Evolutionary conservation across 2,113 vertebrate species (phyloP), one percentile per base, ranked within the genome.

Genomic region (Ophthalmolycus amberensis): DNA sequence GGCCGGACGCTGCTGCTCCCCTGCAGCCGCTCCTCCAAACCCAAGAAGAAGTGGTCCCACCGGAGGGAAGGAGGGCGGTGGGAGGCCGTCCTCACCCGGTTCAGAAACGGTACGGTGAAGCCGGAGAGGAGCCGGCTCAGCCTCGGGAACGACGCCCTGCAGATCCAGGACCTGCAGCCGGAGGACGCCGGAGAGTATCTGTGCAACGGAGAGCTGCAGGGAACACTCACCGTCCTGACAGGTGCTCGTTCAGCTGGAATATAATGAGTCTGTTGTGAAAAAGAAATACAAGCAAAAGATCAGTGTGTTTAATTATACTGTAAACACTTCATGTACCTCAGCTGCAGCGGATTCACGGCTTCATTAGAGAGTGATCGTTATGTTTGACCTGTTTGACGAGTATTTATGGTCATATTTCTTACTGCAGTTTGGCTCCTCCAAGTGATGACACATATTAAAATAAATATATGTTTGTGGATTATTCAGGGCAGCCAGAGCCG

Each of bases 1-100:
- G 94, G 94, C 15, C 60, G 91, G 60, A 92, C 91, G 1, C 82
- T 94, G 77, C 79, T 92, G 66, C 88, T 95, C 1, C 89, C 91
- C 54, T 94, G 94, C 73, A 73, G 32, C 4, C 5, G 48, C 58
- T 80, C 86, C 9, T 32, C 25, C 18, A 91, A 72, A 40, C 46
- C 20, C 66, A 88, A 70, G 11, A 89, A 88, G 64, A 54, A 62
- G 54, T 94, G 93, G 93, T 71, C 58, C 0, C 83, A 85, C 11
- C 87, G 73, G 69, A 5, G 54, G 52, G 38, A 5, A 0, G 40
- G 75, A 0, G 54, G 63, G 2, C 79, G 29, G 73, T 54, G 59
- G 59, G 79, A 88, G 68, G 16, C 56, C 16, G 66, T 95, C 72
- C 84, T 90, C 10, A 89, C 88, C 14, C 81, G 66, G 15, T 93